phyloP scores from a whole-genome alignment of 2,113 vertebrate genomes.

The Australoheros scitulus region DNA sequence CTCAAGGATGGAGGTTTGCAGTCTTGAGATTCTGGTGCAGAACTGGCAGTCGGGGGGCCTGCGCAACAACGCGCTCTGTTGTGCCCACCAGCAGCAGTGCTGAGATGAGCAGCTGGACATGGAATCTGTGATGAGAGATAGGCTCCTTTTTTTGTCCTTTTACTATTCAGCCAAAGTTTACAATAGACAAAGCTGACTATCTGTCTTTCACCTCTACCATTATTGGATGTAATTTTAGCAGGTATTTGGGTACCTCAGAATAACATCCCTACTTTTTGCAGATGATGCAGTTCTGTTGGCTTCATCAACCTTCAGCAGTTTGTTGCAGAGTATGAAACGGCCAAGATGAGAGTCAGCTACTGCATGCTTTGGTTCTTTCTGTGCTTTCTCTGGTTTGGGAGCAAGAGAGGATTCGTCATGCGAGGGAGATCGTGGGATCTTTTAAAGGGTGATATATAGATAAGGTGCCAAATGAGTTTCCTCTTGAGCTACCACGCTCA shows the following conservation, averaged over 20 bases:
- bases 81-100: not conserved
- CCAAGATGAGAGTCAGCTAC: not conserved
- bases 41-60: not conserved
- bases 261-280: not conserved
- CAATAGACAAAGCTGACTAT: not conserved
- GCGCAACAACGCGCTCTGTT: conserved; percentile 11
- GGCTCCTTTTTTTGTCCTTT: conserved; percentile 29
- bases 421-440: not conserved
- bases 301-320: not conserved
- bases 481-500: not conserved
- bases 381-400: accelerated
- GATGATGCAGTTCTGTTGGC: not conserved
- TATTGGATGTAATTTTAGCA: not conserved
- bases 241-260: not conserved
- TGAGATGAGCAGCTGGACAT: conserved; percentile 26
- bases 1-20: conserved; percentile 28
- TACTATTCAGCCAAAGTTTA: not conserved
- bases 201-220: conserved; percentile 26
- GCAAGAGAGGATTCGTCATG: not conserved
- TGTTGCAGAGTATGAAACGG: not conserved
- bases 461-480: not conserved
- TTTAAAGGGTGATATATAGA: not conserved
- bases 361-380: not conserved
- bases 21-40: not conserved
- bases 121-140: conserved; percentile 40